Percentiles rank a stretch among this genome's conserved stretches.
Evolutionary conservation across 2,113 vertebrate species (phyloP).

Genomic region (Castor canadensis): DNA sequence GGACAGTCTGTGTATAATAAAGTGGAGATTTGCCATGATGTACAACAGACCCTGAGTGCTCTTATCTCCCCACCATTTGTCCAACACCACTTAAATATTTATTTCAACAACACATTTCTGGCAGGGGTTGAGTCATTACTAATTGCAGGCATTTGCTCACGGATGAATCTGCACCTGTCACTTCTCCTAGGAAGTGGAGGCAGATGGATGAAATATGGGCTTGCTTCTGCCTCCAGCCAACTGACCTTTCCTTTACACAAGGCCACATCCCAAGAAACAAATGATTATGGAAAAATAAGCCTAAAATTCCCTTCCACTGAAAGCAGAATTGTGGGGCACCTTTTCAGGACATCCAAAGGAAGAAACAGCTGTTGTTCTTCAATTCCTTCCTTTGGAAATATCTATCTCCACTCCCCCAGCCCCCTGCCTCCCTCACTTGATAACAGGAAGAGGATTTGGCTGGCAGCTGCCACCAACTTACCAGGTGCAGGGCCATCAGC

Average conservation of each 20-base stretch:
- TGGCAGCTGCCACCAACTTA: neutral
- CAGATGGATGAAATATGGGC: neutral
- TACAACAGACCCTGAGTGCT: neutral
- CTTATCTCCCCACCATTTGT: neutral
- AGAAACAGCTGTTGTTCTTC: slow-evolving; percentile 17
- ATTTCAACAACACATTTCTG: neutral
- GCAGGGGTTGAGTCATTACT: neutral
- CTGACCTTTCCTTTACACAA: neutral
- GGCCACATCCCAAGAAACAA: neutral
- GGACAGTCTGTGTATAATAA: neutral
- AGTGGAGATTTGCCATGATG: neutral
- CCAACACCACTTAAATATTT: neutral
- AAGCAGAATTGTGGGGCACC: neutral
- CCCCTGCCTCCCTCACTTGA: neutral
- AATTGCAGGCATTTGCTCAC: neutral
- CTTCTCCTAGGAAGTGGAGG: neutral
- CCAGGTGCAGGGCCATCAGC: slow-evolving; percentile 27
- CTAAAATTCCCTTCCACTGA: neutral
- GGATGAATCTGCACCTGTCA: neutral
- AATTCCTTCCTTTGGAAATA: neutral
- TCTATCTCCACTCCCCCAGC: too few species aligned
- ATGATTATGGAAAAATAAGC: neutral
- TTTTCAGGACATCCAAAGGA: neutral
- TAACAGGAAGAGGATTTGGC: neutral
- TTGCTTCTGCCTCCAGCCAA: neutral